Evolutionary conservation across 2,797 vertebrate species (phyloP), one percentile per base, ranked within the genome.

Genomic region (Chrosomus eos): DNA sequence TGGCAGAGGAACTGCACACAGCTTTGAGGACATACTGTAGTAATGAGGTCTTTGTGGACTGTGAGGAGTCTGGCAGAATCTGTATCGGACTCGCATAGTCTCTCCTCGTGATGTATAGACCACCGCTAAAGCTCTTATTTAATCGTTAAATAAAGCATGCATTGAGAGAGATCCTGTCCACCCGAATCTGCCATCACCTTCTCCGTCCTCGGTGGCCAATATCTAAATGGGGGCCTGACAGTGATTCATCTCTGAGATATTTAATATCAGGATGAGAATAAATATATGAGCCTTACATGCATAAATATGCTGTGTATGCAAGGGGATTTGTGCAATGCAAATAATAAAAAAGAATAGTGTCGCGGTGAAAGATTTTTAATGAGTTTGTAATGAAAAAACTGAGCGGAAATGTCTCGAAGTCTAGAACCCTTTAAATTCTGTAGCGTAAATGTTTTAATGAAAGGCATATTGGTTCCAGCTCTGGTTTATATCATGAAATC

Each of bases 71-170:
- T 36, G 89, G 89, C 38, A 87, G 81, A 70, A 79, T 92, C 90
- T 91, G 91, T 93, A 91, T 85, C 77, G 64, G 73, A 86, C 71
- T 71, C 40, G 45, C 31, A 67, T 53, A 14, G 58, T 84, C 67
- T 68, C 28, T 76, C 77, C 31, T 43, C 66, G 55, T 62, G 70
- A 62, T 67, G 7, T 19, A n/a, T n/a, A 80, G 21, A 80, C 77
- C 28, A 80, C 62, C 45, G 19, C 64, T 21, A 19, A 43, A 43
- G 40, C 40, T 43, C 40, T 11, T 43, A 43, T 43, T 43, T 43
- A 13, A 43, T 86, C 85, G 70, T 84, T 87, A 79, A 38, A 78
- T 43, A 36, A 48, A 87, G 76, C 33, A 14, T 51, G 48, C 73
- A 87, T 66, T 45, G 77, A 72, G 43, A 75, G 79, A 80, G 60